Percentiles rank a stretch among this genome's conserved stretches.
Conservation (phyloP, 2,888 invertebrate species). For the Ochlodes sylvanus region DNA sequence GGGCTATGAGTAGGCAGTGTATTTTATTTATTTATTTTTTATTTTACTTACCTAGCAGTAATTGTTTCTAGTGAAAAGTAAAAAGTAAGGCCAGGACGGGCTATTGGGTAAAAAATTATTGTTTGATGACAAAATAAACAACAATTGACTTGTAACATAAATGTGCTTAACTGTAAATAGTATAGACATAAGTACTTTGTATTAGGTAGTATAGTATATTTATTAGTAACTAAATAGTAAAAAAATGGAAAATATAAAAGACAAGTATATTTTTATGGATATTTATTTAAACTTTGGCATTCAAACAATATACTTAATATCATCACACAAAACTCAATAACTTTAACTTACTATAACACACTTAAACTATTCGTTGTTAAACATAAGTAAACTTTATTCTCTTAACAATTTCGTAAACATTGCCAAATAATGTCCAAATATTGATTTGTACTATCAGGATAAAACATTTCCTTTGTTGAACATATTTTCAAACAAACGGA, state of each 20-base stretch:
- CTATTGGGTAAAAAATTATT: no score
- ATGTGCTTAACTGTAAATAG: no score
- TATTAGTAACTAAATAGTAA: no score
- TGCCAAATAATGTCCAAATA: conserved; percentile 2
- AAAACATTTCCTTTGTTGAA: conserved; percentile 9
- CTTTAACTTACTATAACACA: conserved; percentile 27
- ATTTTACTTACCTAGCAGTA: no score
- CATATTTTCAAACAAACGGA: conserved; percentile 8
- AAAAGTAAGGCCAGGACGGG: no score
- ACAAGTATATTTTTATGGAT: conserved; percentile 2
- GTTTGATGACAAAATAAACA: no score
- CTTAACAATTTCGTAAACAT: conserved; percentile 11
- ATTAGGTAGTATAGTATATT: no score
- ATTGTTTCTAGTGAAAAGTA: no score
- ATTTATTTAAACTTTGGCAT: conserved; percentile 34
- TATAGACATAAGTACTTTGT: no score
- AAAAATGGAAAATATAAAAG: not conserved
- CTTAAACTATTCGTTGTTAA: conserved; percentile 7
- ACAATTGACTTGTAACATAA: no score
- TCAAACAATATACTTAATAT: conserved; percentile 19
- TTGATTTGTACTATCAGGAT: not conserved
- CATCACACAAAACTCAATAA: conserved; percentile 32
- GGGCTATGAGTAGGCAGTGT: no score
- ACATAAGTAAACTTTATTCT: conserved; percentile 20
- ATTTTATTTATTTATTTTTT: no score